These are phyloP conservation scores for Mythimna albipuncta DNA, from an alignment of 2,888 invertebrate species.

Conservation along the genomic window DNA sequence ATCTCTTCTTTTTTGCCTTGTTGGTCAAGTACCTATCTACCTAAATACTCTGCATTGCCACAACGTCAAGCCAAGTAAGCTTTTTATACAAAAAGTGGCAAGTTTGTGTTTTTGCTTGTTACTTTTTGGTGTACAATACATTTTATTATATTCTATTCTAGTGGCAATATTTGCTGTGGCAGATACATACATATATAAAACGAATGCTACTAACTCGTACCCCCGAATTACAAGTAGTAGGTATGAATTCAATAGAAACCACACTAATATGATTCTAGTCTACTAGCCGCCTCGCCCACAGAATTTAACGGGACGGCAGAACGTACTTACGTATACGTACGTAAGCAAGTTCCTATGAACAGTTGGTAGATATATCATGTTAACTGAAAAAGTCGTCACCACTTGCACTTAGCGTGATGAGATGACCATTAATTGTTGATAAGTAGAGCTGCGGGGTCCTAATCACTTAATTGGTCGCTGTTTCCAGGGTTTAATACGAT, in stretches of 20 bases:
- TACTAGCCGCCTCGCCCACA: slow-evolving; percentile 31
- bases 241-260: slow-evolving; percentile 33
- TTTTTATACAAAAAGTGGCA: background rate
- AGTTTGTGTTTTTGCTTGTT: too few relatives aligned
- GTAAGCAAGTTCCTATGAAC: slow-evolving; percentile 24
- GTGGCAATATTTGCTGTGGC: background rate
- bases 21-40: background rate
- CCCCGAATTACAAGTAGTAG: slow-evolving; percentile 20
- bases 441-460: slow-evolving; percentile 80
- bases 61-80: background rate
- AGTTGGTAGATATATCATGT: slow-evolving; percentile 54
- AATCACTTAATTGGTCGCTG: slow-evolving; percentile 84
- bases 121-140: too few relatives aligned
- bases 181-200: slow-evolving; percentile 1
- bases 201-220: slow-evolving; percentile 4
- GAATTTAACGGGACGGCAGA: slow-evolving; percentile 11
- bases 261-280: slow-evolving; percentile 40
- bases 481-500: slow-evolving; percentile 81
- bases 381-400: slow-evolving; percentile 70
- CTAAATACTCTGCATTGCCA: too few relatives aligned
- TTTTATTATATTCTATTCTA: too few relatives aligned
- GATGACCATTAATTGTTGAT: slow-evolving; percentile 78
- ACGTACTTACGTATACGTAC: slow-evolving; percentile 18
- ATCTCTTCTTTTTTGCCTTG: background rate
- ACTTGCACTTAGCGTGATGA: slow-evolving; percentile 75